Conservation (phyloP, 2,888 invertebrate genomes). For the Matsumyia berberina region DNA sequence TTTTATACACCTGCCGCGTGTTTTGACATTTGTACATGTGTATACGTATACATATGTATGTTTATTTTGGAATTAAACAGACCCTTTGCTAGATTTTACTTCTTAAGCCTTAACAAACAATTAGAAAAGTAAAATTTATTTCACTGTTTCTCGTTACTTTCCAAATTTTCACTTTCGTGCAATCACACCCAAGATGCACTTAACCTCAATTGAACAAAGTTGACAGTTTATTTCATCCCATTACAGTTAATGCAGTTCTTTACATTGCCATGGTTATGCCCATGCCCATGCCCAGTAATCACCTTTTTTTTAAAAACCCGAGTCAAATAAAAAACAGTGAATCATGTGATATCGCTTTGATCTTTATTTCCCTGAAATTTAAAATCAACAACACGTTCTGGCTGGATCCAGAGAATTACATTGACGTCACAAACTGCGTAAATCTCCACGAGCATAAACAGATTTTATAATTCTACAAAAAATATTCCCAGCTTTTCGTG, state of each 20-base stretch:
- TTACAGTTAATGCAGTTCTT: constrained; percentile 13
- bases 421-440: constrained; percentile 62
- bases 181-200: constrained; percentile 41
- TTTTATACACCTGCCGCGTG: too few relatives aligned
- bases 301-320: constrained; percentile 13
- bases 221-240: constrained; percentile 17
- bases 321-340: constrained; percentile 12
- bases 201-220: constrained; percentile 38
- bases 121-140: constrained; percentile 2
- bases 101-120: neutral
- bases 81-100: too few relatives aligned
- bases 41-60: too few relatives aligned
- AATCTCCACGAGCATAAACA: constrained; percentile 37
- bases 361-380: constrained; percentile 36
- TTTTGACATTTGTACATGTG: too few relatives aligned
- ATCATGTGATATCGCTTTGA: constrained; percentile 50
- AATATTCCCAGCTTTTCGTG: constrained; percentile 23
- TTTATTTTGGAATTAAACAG: too few relatives aligned
- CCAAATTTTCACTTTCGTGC: constrained; percentile 28
- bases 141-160: constrained; percentile 28
- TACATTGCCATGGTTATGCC: neutral
- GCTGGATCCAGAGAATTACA: constrained; percentile 14
- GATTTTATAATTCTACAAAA: constrained; percentile 20
- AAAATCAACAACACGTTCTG: constrained; percentile 32
- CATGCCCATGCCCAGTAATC: constrained; percentile 10